Percentiles rank a stretch among this genome's conserved stretches.
Evolutionary conservation across 53 echinoderm and acorn worm species (phyloP).

Genomic region (Apostichopus leukothele): DNA sequence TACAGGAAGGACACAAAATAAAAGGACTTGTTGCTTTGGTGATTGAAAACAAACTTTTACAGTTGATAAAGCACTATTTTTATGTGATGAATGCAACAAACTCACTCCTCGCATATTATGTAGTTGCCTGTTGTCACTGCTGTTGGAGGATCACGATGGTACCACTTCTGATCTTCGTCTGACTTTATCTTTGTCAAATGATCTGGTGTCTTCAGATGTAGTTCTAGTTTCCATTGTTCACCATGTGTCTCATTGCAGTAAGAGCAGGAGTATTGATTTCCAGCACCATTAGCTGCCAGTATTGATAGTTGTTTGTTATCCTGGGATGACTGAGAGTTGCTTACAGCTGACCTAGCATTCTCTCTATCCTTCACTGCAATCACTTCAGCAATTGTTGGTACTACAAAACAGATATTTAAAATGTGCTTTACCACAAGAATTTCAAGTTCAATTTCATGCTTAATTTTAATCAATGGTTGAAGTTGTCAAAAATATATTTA

Average conservation of each 20-base stretch:
- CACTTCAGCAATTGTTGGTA: conserved; percentile 65
- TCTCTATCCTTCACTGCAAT: conserved; percentile 48
- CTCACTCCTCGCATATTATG: conserved; percentile 63
- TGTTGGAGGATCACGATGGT: conserved; percentile 75
- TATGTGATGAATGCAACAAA: background rate
- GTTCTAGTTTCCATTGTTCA: conserved; percentile 59
- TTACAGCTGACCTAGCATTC: conserved; percentile 10
- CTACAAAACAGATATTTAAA: conserved; percentile 29
- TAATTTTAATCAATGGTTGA: too few species aligned
- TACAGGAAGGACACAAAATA: too few species aligned
- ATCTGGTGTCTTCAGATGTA: conserved; percentile 63
- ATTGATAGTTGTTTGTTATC: background rate
- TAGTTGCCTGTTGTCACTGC: conserved; percentile 73
- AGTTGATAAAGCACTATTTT: too few species aligned
- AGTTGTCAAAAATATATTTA: too few species aligned
- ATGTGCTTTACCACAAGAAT: background rate
- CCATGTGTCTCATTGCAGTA: conserved; percentile 71
- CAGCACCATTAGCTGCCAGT: background rate
- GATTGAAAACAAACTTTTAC: too few species aligned
- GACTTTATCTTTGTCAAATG: conserved; percentile 80
- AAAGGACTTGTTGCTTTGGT: too few species aligned
- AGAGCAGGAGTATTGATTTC: conserved; percentile 53
- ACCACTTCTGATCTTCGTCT: conserved; percentile 81
- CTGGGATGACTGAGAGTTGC: background rate
- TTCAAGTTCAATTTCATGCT: too few species aligned